Conservation (phyloP, 1,140 invertebrate species). For the Limonius californicus region DNA sequence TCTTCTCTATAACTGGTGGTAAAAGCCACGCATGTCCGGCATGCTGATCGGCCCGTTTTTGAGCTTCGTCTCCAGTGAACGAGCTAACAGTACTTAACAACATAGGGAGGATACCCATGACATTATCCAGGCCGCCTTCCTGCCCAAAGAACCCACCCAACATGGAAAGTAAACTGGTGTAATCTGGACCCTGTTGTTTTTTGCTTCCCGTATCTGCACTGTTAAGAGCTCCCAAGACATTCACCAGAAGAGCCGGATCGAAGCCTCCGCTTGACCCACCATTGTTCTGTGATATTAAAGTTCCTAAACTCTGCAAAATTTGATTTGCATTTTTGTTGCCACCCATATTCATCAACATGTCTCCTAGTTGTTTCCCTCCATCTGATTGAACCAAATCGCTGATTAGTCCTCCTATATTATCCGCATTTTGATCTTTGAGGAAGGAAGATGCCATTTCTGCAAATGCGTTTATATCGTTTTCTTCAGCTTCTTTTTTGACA, state of each 20-base stretch:
- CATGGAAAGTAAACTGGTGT: constrained; percentile 7
- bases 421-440: constrained; percentile 36
- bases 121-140: constrained; percentile 37
- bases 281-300: constrained; percentile 41
- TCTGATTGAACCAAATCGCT: constrained; percentile 57
- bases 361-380: constrained; percentile 41
- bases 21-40: constrained; percentile 68
- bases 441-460: not conserved
- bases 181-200: not conserved
- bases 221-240: not conserved
- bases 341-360: constrained; percentile 32
- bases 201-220: not conserved
- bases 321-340: constrained; percentile 37
- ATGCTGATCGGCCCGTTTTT: constrained; percentile 58
- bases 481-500: not conserved
- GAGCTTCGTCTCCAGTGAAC: constrained; percentile 51
- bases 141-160: constrained; percentile 24
- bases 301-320: constrained; percentile 48
- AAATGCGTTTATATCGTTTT: not conserved
- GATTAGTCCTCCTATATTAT: constrained; percentile 51
- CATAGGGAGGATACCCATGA: constrained; percentile 53
- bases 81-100: constrained; percentile 58
- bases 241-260: not conserved
- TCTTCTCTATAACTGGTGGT: constrained; percentile 68
- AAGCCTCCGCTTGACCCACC: constrained; percentile 12